A percentile compares a stretch with the other conserved stretches of the same genome.
phyloP scores from a whole-genome alignment of 2,797 vertebrate species.

The Lithobates sylvaticus region DNA sequence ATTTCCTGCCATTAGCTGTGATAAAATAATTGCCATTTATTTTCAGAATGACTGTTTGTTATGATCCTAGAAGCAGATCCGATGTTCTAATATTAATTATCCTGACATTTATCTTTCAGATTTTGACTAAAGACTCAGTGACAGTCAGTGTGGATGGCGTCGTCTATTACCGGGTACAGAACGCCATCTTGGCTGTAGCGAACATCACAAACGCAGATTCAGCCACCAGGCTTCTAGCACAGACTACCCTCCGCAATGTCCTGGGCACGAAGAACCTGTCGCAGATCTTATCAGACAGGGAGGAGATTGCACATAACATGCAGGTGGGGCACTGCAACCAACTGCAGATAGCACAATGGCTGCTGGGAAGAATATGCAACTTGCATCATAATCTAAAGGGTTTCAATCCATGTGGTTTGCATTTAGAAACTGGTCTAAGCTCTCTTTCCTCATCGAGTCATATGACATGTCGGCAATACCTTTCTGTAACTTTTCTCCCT shows the following conservation, averaged over 20 bases:
- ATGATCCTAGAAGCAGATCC: background rate
- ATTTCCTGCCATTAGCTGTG: background rate
- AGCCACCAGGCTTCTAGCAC: conserved; percentile 90
- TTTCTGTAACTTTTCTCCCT: no score
- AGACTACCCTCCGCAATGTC: conserved; percentile 93
- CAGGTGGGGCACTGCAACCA: conserved; percentile 79
- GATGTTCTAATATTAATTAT: background rate
- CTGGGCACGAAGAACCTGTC: conserved; percentile 95
- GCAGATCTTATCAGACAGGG: conserved; percentile 94
- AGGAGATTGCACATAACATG: conserved; percentile 95
- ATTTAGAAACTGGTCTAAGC: background rate
- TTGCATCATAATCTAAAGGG: background rate
- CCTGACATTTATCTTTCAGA: conserved; percentile 71
- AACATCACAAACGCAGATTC: conserved; percentile 95
- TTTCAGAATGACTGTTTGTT: background rate
- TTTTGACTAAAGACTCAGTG: conserved; percentile 96
- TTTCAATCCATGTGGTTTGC: background rate
- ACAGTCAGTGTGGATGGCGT: conserved; percentile 92
- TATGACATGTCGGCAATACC: background rate
- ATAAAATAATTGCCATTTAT: background rate
- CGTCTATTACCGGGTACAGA: conserved; percentile 95
- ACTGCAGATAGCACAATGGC: background rate
- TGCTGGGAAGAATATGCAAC: background rate
- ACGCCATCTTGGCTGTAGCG: conserved; percentile 89
- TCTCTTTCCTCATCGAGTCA: background rate